Percentiles rank a stretch among this genome's conserved stretches.
phyloP scores from a whole-genome alignment of 2,888 invertebrate genomes.

The Baccha elongata region DNA sequence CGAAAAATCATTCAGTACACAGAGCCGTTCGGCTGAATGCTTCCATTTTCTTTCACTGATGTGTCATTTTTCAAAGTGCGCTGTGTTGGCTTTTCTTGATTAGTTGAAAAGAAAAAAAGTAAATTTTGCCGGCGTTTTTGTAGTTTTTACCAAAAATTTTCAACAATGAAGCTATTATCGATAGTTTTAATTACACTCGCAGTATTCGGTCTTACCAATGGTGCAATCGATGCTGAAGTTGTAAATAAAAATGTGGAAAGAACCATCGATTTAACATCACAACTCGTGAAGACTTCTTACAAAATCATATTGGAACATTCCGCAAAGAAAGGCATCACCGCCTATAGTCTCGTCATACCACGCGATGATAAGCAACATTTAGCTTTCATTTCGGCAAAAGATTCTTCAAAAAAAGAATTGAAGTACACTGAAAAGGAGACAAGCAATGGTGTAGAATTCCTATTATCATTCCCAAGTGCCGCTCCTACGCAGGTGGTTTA shows the following conservation, averaged over 20 bases:
- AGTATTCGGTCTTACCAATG: conserved; percentile 28
- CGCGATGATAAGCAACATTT: conserved; percentile 85
- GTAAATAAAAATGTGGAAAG: conserved; percentile 92
- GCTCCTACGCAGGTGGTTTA: conserved; percentile 77
- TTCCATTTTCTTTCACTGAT: conserved; percentile 50
- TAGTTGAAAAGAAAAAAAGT: conserved; percentile 25
- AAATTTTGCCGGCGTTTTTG: conserved; percentile 52
- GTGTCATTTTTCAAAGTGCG: conserved; percentile 59
- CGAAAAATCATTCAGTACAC: neutral
- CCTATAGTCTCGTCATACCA: conserved; percentile 88
- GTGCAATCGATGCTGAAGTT: conserved; percentile 84
- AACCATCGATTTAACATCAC: conserved; percentile 93
- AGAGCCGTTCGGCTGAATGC: neutral
- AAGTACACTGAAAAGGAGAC: conserved; percentile 84
- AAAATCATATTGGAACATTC: conserved; percentile 93
- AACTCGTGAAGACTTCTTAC: conserved; percentile 92
- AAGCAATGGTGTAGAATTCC: conserved; percentile 84
- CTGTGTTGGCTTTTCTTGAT: conserved; percentile 70
- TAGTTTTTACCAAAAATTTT: conserved; percentile 1
- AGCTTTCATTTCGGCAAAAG: conserved; percentile 89
- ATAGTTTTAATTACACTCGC: conserved; percentile 44
- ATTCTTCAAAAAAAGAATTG: conserved; percentile 85
- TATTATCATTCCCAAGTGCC: conserved; percentile 83
- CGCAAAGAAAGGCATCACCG: conserved; percentile 88
- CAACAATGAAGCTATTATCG: conserved; percentile 40